Evolutionary conservation across 2,113 vertebrate genomes (phyloP), one percentile per base, ranked within the genome.

Genomic region (Dromaius novaehollandiae): DNA sequence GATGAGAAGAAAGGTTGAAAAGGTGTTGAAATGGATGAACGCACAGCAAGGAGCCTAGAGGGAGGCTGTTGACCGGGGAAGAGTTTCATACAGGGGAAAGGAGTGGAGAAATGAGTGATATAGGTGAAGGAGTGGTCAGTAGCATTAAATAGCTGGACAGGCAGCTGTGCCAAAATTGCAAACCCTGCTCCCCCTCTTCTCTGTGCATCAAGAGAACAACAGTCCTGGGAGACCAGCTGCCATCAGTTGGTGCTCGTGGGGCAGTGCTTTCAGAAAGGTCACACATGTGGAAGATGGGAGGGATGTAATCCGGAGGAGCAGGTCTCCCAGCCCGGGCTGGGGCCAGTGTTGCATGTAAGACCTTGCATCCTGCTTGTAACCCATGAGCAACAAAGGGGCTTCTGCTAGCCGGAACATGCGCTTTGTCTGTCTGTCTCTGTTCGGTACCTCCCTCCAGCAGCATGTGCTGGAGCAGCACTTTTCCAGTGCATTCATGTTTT

Each of bases 151-250:
- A 8, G 13, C 25, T 74, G 22, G 22, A 48, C 51, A 48, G 2
- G 10, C 13, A 69, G 13, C 12, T 60, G 34, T 68, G 50, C 30
- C 16, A 34, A 84, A 21, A 58, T 7, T 1, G 2, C 53, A 93
- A 74, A 56, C 30, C 14, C 34, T 38, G 84, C 4, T 4, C 2
- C 3, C 0, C 0, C 9, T 79, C 48, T 88, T 28, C 15, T 32
- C 40, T 15, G 21, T 48, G 11, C 21, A 60, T 10, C 19, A 46
- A 20, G 51, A 70, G 19, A 61, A 5, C 17, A 38, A 17, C 3
- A 3, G 4, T 70, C 21, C 34, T 42, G 63, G 51, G 24, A 34
- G 15, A 69, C 16, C 8, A 79, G 21, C 36, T n/a, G 48, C 50
- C 34, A 53, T 76, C 26, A 93, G 28, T 0, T 5, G 18, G 17